phyloP scores from a whole-genome alignment of 2,888 invertebrate genomes.

The Cacoxenus indagator region DNA sequence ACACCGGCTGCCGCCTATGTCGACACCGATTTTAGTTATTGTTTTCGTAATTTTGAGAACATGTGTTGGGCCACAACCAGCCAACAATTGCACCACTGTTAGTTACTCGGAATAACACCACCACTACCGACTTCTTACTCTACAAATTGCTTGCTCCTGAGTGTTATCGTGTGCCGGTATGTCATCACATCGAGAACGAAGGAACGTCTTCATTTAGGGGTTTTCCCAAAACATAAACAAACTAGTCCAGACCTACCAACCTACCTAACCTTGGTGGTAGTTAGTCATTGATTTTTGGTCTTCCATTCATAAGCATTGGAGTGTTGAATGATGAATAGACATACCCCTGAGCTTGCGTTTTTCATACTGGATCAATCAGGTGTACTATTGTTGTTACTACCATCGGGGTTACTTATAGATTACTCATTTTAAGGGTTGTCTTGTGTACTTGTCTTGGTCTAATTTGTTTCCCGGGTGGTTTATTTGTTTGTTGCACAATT shows the following conservation, averaged over 20 bases:
- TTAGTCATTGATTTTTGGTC: constrained; percentile 49
- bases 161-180: constrained; percentile 48
- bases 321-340: constrained; percentile 41
- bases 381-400: background rate
- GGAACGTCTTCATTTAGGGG: constrained; percentile 60
- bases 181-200: constrained; percentile 49
- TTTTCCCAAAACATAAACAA: constrained; percentile 49
- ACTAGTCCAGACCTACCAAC: background rate
- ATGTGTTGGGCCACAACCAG: constrained; percentile 50
- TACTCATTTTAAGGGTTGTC: constrained; percentile 10
- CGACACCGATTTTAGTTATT: constrained; percentile 33
- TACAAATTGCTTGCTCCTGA: constrained; percentile 22
- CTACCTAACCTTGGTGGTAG: constrained; percentile 52
- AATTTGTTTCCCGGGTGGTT: constrained; percentile 2
- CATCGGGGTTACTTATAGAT: background rate
- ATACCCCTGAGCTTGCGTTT: constrained; percentile 43
- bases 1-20: constrained; percentile 31
- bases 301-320: constrained; percentile 54
- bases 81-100: constrained; percentile 33
- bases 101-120: constrained; percentile 15
- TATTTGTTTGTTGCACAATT: background rate
- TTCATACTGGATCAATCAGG: constrained; percentile 17
- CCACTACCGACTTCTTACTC: constrained; percentile 21
- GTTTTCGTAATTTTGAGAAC: constrained; percentile 18
- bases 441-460: background rate